Conservation (phyloP, 2,797 vertebrate genomes). For the Valencia hispanica region DNA sequence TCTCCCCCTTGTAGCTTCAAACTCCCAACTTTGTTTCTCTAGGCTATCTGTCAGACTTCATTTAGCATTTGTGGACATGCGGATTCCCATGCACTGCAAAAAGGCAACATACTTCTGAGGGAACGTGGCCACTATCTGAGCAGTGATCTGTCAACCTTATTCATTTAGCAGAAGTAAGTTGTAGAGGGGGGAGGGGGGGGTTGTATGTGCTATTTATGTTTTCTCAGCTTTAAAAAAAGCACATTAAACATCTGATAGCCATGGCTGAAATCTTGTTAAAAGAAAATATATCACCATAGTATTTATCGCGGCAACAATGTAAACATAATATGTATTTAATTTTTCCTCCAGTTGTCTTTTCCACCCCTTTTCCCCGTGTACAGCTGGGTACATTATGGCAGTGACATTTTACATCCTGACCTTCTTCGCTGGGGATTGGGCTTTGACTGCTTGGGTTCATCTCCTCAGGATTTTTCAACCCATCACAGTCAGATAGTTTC, state of each 20-base stretch:
- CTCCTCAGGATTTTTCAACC: constrained; percentile 78
- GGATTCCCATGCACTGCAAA: constrained; percentile 92
- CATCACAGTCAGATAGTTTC: constrained; percentile 73
- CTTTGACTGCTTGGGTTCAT: constrained; percentile 80
- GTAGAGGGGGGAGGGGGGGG: constrained; percentile 52
- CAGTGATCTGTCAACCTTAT: constrained; percentile 92
- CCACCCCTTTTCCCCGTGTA: constrained; percentile 65
- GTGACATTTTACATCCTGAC: constrained; percentile 84
- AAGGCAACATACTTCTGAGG: constrained; percentile 88
- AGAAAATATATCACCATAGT: not conserved
- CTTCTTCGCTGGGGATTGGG: constrained; percentile 75
- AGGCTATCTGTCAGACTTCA: constrained; percentile 99
- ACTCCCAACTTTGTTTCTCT: constrained; percentile 97
- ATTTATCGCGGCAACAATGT: constrained; percentile 10
- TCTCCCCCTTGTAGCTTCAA: constrained; percentile 90
- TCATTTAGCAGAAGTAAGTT: constrained; percentile 86
- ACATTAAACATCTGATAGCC: not conserved
- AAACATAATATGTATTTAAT: constrained; percentile 57
- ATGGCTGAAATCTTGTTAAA: not conserved
- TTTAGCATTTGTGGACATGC: constrained; percentile 92
- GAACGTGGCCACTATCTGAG: constrained; percentile 89
- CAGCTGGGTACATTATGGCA: constrained; percentile 79
- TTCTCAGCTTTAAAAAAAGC: not conserved
- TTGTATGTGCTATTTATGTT: constrained; percentile 61
- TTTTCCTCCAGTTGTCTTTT: constrained; percentile 71